Base-by-base conservation (phyloP, 2,797 vertebrate genomes). In the Argentina silus region DNA sequence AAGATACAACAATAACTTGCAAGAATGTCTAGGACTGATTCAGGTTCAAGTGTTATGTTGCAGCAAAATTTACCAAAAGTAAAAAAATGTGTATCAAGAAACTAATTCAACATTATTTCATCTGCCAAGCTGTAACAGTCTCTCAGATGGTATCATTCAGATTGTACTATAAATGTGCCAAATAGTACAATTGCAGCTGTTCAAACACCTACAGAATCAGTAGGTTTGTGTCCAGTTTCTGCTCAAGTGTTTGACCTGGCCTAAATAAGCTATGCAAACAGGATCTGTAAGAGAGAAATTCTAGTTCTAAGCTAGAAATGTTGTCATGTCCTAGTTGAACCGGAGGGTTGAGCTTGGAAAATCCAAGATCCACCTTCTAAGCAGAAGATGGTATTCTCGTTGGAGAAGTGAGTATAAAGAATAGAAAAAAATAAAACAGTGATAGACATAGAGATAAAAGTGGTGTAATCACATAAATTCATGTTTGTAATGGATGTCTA, bases 141-240 rank as follows among this genome's bases (percentile, higher is more conserved):
- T 36, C 27, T 36, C 27, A 36, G 27, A 36, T 36, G 27, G 27
- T 36, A 36, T 36, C 27, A 36, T 36, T 36, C 27, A 36, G 27
- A 36, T 36, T 36, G 27, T 36, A 36, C 27, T 36, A 36, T 36
- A 36, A 36, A 36, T 36, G 2, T 36, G 27, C 27, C 27, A 36
- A 36, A 50, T 12, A 0, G 67, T 69, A 47, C 76, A 61, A 43
- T 53, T 61, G 55, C 81, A 85, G 78, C 85, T 85, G 75, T 77
- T 53, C 74, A 81, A 85, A 87, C 80, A 85, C 21, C 42, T 21
- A 23, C 42, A 59, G 45, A 69, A 66, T 36, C 53, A 7, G 27
- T 69, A 61, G 19, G 51, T 72, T 80, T 69, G 70, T n/a, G 61
- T 73, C 71, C 64, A 8, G 69, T 73, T 74, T 43, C 59, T 67